phyloP scores from a whole-genome alignment of 2,113 vertebrate species.

The Corydoras maculifer region DNA sequence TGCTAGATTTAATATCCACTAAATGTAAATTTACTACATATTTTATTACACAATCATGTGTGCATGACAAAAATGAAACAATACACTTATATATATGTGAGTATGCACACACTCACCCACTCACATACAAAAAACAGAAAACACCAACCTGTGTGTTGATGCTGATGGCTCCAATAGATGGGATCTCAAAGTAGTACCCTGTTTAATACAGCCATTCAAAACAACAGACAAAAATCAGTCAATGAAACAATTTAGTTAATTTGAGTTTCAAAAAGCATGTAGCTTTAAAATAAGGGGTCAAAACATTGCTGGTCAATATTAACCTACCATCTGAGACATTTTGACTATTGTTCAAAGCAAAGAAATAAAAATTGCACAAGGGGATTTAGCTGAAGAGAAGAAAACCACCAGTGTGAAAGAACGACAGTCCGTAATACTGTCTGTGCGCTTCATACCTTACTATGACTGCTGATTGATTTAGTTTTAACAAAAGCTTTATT shows the following conservation, averaged over 20 bases:
- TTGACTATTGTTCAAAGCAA: background rate
- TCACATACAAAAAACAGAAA: constrained; percentile 4
- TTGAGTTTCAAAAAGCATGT: background rate
- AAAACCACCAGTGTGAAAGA: background rate
- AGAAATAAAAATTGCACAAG: background rate
- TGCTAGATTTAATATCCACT: too few relatives aligned
- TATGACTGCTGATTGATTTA: background rate
- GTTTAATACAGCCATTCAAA: constrained; percentile 45
- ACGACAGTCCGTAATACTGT: background rate
- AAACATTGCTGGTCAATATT: background rate
- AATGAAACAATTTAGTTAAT: background rate
- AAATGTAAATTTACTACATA: too few relatives aligned
- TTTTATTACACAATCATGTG: too few relatives aligned
- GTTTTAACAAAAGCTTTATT: background rate
- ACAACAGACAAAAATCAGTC: constrained; percentile 17
- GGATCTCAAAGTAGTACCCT: constrained; percentile 99
- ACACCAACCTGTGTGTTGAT: constrained; percentile 91
- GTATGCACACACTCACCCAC: background rate
- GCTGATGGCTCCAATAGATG: constrained; percentile 93
- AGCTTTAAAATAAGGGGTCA: background rate
- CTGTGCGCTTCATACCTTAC: background rate
- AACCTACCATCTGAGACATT: background rate
- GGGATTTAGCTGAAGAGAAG: background rate
- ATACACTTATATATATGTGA: background rate
- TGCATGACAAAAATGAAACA: background rate